Evolutionary conservation across 2,888 invertebrate genomes (phyloP), one percentile per base, ranked within the genome.

Genomic region (Eupithecia subfuscata): DNA sequence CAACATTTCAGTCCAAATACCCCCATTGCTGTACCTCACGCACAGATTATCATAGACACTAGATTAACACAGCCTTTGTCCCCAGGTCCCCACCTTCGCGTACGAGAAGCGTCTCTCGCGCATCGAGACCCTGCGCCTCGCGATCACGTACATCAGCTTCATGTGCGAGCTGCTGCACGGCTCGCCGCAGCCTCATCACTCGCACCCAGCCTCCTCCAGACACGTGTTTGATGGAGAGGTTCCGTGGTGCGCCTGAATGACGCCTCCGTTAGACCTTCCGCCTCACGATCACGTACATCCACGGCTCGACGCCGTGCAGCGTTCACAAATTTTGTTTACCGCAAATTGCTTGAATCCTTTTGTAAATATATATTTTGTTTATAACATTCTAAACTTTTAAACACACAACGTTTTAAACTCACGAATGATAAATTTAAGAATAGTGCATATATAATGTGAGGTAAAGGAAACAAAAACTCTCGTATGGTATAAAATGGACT

Each of bases 101-200:
- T 99, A 99, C 89, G 99, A 99, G 91, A 99, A 99, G 90, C 96
- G 99, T 0, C 95, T 99, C 2, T 99, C 99, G 0, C 96, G 99
- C 80, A 99, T 99, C 86, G 99, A 99, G 93, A 99, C 99, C 0
- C 95, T 99, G 0, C 96, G 99, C 0, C 94, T 99, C 84, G 99
- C 99, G 73, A 99, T 99, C 85, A 99, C 98, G 0, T 99, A 99
- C 94, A 99, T 99, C 86, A 97, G 98, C 79, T 99, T 99, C 92
- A 99, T 99, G 99, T 97, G 98, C 43, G 99, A 99, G 87, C 95
- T 99, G 9, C 93, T 98, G 18, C 96, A 96, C 81, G 97, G 97
- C 3, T 95, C 96, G 0, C 96, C 96, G 0, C 95, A 92, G 78
- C 93, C 92, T 0, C 93, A 93, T 69, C 93, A 91, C 75, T 77